Evolutionary conservation across 2,113 vertebrate genomes (phyloP).

Genomic region (Cephalopholis sonnerati): DNA sequence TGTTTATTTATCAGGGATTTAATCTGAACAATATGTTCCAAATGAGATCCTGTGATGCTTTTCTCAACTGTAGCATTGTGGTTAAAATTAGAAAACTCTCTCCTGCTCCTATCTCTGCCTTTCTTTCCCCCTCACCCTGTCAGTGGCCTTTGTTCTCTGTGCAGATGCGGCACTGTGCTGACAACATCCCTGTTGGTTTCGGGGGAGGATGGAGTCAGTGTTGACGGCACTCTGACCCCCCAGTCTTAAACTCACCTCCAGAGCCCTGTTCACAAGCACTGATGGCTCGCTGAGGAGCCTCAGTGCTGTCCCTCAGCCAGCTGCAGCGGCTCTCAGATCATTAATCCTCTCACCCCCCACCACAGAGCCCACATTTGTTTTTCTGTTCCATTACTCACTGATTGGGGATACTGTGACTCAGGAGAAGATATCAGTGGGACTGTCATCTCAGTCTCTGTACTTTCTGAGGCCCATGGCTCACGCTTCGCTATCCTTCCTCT

Average conservation of each 20-base stretch:
- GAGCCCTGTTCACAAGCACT: conserved; percentile 48
- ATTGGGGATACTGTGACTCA: conserved; percentile 57
- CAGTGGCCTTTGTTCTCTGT: conserved; percentile 75
- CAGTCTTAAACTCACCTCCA: conserved; percentile 56
- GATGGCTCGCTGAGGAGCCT: conserved; percentile 59
- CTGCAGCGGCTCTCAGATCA: conserved; percentile 71
- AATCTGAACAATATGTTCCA: conserved; percentile 81
- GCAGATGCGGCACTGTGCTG: conserved; percentile 70
- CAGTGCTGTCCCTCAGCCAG: conserved; percentile 57
- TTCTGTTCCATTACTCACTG: conserved; percentile 66
- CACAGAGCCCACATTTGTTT: conserved; percentile 63
- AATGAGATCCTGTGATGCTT: conserved; percentile 79
- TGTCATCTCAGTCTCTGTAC: conserved; percentile 47
- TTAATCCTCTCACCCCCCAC: conserved; percentile 68
- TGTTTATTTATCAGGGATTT: conserved; percentile 79
- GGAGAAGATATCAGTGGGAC: conserved; percentile 50
- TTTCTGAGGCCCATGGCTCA: conserved; percentile 5
- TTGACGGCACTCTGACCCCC: conserved; percentile 67
- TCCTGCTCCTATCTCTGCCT: conserved; percentile 38
- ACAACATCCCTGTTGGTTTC: conserved; percentile 70
- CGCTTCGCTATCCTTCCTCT: conserved; percentile 35
- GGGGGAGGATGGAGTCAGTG: conserved; percentile 70
- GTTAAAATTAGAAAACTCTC: conserved; percentile 64
- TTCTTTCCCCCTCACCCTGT: conserved; percentile 45
- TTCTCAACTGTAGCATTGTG: conserved; percentile 67